Evolutionary conservation across 2,113 vertebrate genomes (phyloP).

Genomic region (Nycticorax nycticorax): DNA sequence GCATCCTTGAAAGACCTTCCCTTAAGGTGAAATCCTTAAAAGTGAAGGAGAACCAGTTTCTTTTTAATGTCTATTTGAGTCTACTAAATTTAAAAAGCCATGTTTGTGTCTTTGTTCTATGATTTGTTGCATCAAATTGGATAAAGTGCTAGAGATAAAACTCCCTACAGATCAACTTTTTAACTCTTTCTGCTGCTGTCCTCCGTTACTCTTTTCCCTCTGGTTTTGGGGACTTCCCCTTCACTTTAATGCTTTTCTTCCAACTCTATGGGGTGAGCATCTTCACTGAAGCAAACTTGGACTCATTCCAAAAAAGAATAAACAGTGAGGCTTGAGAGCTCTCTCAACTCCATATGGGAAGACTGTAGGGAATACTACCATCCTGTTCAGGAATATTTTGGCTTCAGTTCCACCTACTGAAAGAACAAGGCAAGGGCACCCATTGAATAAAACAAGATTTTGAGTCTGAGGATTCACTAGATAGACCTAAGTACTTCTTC

Average conservation of each 20-base stretch:
- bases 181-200: not conserved
- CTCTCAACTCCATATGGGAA: not conserved
- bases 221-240: not conserved
- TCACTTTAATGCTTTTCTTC: not conserved
- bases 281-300: not conserved
- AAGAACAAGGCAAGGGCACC: not conserved
- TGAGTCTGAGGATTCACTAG: not conserved
- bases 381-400: not conserved
- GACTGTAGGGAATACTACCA: not conserved
- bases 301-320: not conserved
- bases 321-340: not conserved
- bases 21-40: conserved; percentile 1
- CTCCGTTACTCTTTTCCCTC: not conserved
- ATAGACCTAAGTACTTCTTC: not conserved
- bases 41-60: not conserved
- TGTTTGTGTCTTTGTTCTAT: not conserved
- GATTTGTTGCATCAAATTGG: not conserved
- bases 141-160: not conserved
- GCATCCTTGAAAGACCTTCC: conserved; percentile 17
- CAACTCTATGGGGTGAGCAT: not conserved
- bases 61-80: not conserved
- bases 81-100: not conserved
- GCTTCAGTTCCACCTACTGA: not conserved
- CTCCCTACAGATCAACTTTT: not conserved
- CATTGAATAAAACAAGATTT: not conserved